phyloP scores from a whole-genome alignment of 1,140 invertebrate species.

The Sminthurinus signatus region DNA sequence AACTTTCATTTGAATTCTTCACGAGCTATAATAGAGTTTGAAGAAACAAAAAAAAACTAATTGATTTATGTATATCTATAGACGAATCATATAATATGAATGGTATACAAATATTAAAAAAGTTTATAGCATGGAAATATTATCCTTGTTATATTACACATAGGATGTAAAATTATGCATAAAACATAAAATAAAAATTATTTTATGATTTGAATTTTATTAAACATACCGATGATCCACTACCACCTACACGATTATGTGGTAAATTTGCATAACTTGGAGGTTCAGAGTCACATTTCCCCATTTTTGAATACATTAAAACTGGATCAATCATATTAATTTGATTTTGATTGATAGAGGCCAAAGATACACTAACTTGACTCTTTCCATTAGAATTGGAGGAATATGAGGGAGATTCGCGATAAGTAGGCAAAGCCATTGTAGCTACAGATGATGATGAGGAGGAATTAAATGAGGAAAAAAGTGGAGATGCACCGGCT shows the following conservation, averaged over 20 bases:
- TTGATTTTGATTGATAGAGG: conserved; percentile 11
- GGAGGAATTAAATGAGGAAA: conserved; percentile 10
- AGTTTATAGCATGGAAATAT: too few relatives aligned
- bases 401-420: conserved; percentile 35
- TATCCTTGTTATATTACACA: too few relatives aligned
- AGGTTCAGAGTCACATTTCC: conserved; percentile 38
- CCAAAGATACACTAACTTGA: conserved; percentile 25
- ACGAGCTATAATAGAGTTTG: too few relatives aligned
- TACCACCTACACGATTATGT: conserved; percentile 35
- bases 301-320: conserved; percentile 30
- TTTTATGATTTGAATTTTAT: too few relatives aligned
- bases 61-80: too few relatives aligned
- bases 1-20: conserved; percentile 34
- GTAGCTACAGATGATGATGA: conserved; percentile 14
- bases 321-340: not conserved
- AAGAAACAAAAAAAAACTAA: too few relatives aligned
- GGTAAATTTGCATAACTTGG: conserved; percentile 40
- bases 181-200: too few relatives aligned
- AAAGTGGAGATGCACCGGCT: not conserved
- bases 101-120: too few relatives aligned
- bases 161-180: too few relatives aligned
- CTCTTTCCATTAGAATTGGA: not conserved
- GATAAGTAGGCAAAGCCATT: conserved; percentile 17
- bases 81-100: too few relatives aligned
- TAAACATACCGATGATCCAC: conserved; percentile 36